A percentile compares a stretch with the other conserved stretches of the same genome.
Evolutionary conservation across 2,113 vertebrate species (phyloP).

Genomic region (Rattus rattus): DNA sequence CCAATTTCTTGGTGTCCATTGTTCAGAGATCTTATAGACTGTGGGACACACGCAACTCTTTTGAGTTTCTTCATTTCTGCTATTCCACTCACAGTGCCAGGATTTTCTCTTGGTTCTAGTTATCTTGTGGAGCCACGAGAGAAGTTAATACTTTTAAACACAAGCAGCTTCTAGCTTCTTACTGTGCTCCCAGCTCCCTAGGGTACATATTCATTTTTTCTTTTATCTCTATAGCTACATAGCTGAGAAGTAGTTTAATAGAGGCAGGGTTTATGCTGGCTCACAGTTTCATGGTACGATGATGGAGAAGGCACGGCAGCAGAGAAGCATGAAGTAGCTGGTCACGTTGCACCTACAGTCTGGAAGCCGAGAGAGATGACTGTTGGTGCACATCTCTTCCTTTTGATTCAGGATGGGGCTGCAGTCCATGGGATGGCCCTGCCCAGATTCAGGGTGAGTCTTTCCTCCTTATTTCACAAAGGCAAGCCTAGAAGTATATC

Average conservation of each 20-base stretch:
- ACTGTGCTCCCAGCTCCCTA: neutral
- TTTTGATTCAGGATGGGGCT: neutral
- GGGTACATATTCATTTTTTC: no score
- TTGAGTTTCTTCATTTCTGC: neutral
- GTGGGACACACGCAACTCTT: neutral
- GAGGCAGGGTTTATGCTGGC: no score
- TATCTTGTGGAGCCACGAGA: neutral
- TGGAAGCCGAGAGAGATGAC: neutral
- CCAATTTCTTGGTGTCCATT: neutral
- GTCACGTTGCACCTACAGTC: neutral
- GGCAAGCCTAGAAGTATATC: neutral
- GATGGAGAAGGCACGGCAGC: neutral
- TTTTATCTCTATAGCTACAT: neutral
- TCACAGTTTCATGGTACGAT: neutral
- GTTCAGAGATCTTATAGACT: no score
- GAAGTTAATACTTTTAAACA: neutral
- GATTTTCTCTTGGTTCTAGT: neutral
- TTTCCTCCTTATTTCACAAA: neutral
- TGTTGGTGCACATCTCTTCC: neutral
- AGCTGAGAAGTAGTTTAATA: neutral
- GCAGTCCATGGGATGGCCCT: accelerated
- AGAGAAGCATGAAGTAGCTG: neutral
- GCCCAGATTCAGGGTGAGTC: neutral
- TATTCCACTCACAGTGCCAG: neutral
- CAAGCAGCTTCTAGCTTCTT: neutral